A percentile compares a stretch with the other conserved stretches of the same genome.
phyloP scores from a whole-genome alignment of 2,888 invertebrate species.

The Drosophila fungiperda region DNA sequence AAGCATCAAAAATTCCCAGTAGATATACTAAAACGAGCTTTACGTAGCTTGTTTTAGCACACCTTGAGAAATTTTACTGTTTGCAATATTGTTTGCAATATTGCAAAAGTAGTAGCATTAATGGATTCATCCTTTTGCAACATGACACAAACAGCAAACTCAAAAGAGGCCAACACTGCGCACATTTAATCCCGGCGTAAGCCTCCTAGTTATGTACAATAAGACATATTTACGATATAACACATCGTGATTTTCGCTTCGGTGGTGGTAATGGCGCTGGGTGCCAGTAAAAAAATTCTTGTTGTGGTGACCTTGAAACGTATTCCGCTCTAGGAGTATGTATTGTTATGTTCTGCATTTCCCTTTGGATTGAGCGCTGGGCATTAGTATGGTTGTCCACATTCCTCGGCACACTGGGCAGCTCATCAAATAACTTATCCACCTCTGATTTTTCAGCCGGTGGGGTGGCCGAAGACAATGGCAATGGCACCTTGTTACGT shows the following conservation, averaged over 20 bases:
- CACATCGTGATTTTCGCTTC: constrained; percentile 35
- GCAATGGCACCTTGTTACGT: constrained; percentile 17
- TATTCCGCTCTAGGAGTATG: no score
- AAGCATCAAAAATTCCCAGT: constrained; percentile 2
- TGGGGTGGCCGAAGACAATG: constrained; percentile 22
- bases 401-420: constrained; percentile 59
- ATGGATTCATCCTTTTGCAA: constrained; percentile 5
- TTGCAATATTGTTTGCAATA: no score
- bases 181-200: constrained; percentile 15
- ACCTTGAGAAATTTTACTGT: constrained; percentile 16
- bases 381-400: constrained; percentile 25
- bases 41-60: neutral
- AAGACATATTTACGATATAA: constrained; percentile 50
- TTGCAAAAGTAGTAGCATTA: constrained; percentile 1
- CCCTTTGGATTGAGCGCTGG: constrained; percentile 19
- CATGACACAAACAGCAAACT: constrained; percentile 32
- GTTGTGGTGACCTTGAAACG: no score
- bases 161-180: constrained; percentile 27
- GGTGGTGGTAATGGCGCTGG: neutral
- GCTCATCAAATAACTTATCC: constrained; percentile 59
- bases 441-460: constrained; percentile 36
- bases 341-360: constrained; percentile 38
- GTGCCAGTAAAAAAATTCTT: no score
- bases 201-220: constrained; percentile 48
- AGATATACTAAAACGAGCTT: constrained; percentile 6